Evolutionary conservation across 2,113 vertebrate species (phyloP), one percentile per base, ranked within the genome.

Genomic region (Psettodes erumei): DNA sequence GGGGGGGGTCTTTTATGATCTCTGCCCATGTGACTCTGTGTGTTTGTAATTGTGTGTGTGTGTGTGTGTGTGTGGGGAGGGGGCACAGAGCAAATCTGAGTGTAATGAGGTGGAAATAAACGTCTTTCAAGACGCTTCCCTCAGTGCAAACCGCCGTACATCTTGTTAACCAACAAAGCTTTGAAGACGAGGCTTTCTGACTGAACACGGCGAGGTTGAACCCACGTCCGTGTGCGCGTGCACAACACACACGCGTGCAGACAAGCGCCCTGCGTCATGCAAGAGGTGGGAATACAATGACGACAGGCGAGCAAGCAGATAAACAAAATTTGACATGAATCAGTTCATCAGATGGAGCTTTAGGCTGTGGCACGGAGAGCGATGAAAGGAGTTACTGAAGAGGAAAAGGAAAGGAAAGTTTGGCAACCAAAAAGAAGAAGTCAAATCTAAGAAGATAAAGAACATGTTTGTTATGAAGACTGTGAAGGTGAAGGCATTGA

Each of bases 141-240:
- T 74, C 61, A 45, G 25, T 23, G 50, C 77, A 68, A 86, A 86
- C 86, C 81, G 67, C 19, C 68, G 80, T 74, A 74, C 73, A 68
- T 78, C 74, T 77, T 81, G 83, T 86, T 87, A 87, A 75, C 83
- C 67, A 75, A 81, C 67, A 79, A 79, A 81, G 71, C 79, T 89
- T 90, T 89, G 87, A 90, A 87, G 84, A 81, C 10, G 0, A 54
- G 60, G 15, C 72, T 56, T 80, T 86, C 85, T 40, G 69, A 76
- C 42, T 71, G 21, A 25, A 70, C 25, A 40, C 55, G 8, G 58
- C 9, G 13, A 83, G 53, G 68, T 64, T 19, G 25, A 35, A 53
- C 58, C 50, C 71, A n/a, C 10, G 3, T n/a, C 15, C 1, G n/a
- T 5, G 16, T n/a, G 28, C 5, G 5, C 7, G 10, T 9, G 1